Evolutionary conservation across 2,797 vertebrate species (phyloP).

Genomic region (Esox masquinongy): DNA sequence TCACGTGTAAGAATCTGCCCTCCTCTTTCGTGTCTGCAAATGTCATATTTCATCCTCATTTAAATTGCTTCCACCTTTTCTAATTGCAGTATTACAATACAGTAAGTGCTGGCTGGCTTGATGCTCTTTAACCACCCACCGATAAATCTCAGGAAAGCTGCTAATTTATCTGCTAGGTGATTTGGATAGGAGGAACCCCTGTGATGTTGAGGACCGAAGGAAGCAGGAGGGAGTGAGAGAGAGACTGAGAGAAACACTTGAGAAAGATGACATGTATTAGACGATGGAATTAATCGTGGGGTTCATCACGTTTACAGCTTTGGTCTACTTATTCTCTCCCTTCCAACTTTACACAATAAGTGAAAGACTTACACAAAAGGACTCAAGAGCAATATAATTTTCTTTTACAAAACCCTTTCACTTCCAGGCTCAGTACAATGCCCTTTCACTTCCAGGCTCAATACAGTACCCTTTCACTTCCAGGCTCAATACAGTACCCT

Average conservation of each 20-base stretch:
- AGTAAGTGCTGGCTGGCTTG: background rate
- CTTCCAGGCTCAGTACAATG: too few relatives aligned
- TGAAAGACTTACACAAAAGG: too few relatives aligned
- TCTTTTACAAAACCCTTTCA: too few relatives aligned
- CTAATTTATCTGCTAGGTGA: background rate
- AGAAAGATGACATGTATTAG: background rate
- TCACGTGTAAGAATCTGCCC: background rate
- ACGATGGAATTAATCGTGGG: too few relatives aligned
- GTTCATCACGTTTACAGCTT: too few relatives aligned
- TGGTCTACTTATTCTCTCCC: too few relatives aligned
- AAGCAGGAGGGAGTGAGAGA: background rate
- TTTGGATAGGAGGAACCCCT: background rate
- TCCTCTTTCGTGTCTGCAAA: slow-evolving; percentile 1
- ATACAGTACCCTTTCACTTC: too few relatives aligned
- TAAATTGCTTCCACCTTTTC: background rate
- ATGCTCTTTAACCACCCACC: background rate
- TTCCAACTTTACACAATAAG: too few relatives aligned
- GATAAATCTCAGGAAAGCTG: background rate
- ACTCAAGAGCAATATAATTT: too few relatives aligned
- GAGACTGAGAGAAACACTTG: background rate
- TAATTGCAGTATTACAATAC: background rate
- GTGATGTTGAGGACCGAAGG: background rate
- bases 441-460: too few relatives aligned
- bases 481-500: too few relatives aligned
- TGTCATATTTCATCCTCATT: slow-evolving; percentile 29